Evolutionary conservation across 37 sponge, comb jelly and placozoan species (phyloP), one percentile per base, ranked within the genome.

Genomic region (Oscarella lobularis): DNA sequence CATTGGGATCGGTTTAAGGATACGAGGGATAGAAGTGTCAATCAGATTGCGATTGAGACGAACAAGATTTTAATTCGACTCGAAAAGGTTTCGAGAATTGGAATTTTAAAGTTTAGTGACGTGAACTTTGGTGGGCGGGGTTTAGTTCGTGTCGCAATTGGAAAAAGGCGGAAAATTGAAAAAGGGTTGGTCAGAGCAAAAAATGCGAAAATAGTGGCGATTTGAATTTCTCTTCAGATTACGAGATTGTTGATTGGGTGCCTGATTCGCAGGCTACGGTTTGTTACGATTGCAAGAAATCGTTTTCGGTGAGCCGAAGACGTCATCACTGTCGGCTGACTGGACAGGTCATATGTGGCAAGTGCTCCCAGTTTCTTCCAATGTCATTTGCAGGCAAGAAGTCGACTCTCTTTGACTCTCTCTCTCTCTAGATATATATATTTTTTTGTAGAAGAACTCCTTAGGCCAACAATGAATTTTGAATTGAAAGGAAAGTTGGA

Each of bases 311-410:
- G 40, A 67, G 60, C 27, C 33, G 93, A 31, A 70, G 81, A 31
- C 35, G 77, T 20, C 89, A 92, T 41, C 93, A 87, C 72, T 92
- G 93, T 73, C 81, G 89, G 0, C 67, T 88, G 41, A 88, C 88
- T 81, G 93, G 93, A n/a, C 76, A 69, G 33, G 81, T 88, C 81
- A 92, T 89, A 36, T 92, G 93, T 74, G 83, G 85, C 38, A 76
- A 74, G 35, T 92, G 93, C 76, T 92, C 93, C 6, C 27, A 55
- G 6, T 88, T 89, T 74, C 70, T 89, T 55, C 40, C 74, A 29
- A 55, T 82, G 33, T 40, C 39, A 3, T 81, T 85, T 37, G 78
- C 85, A 32, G 81, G 93, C 88, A 30, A 79, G 84, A 67, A 2
- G 14, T 33, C 70, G 32, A 38, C 27, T 35, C 40, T 32, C 37